Percentiles rank a stretch among this genome's conserved stretches.
Evolutionary conservation across 2,888 invertebrate genomes (phyloP).

Genomic region (Caradrina clavipalpis): DNA sequence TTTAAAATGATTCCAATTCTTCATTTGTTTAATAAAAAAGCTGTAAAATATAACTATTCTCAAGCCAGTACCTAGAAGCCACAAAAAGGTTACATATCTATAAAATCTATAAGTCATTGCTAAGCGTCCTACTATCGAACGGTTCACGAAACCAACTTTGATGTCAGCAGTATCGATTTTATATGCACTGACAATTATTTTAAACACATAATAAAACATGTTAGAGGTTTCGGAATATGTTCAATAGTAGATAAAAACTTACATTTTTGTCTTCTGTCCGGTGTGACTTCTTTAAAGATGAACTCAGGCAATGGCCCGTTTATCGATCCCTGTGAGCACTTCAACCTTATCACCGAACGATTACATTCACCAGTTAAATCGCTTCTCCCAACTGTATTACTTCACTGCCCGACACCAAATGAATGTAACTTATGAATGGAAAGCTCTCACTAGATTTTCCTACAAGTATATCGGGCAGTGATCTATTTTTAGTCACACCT

Average conservation of each 20-base stretch:
- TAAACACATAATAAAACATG: neutral
- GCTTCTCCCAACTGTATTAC: conserved; percentile 73
- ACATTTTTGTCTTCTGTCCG: conserved; percentile 62
- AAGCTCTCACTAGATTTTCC: conserved; percentile 77
- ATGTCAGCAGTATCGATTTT: neutral
- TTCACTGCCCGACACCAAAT: conserved; percentile 83
- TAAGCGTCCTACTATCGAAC: conserved; percentile 40
- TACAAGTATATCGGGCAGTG: conserved; percentile 75
- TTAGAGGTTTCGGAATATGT: neutral
- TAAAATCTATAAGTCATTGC: conserved; percentile 39
- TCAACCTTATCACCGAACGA: conserved; percentile 54
- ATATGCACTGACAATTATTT: neutral
- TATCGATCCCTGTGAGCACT: conserved; percentile 60
- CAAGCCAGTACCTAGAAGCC: conserved; percentile 19
- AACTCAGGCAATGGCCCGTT: conserved; percentile 42
- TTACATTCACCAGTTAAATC: conserved; percentile 71
- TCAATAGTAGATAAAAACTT: conserved; percentile 45
- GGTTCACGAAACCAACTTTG: conserved; percentile 23
- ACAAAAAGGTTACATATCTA: conserved; percentile 38
- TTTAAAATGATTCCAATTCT: conserved; percentile 9
- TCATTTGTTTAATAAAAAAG: conserved; percentile 14
- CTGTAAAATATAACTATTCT: neutral
- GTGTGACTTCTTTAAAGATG: conserved; percentile 35
- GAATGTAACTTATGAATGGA: conserved; percentile 88
- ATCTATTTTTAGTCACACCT: conserved; percentile 82